A percentile compares a stretch with the other conserved stretches of the same genome.
phyloP scores from a whole-genome alignment of 1,140 invertebrate species.

The Saccostrea cuccullata region DNA sequence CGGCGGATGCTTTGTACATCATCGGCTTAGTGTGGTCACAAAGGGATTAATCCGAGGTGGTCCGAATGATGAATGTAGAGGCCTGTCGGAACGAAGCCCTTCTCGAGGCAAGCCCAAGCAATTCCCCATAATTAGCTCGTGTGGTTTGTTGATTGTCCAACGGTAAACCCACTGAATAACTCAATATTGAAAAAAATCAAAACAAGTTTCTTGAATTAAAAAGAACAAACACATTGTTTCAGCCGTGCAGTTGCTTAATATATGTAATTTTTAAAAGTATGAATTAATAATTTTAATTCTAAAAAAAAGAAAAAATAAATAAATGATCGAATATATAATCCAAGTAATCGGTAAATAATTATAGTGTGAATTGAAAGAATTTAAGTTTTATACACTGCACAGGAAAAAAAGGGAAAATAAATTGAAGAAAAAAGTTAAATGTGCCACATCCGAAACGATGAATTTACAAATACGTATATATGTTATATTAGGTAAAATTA shows the following conservation, averaged over 20 bases:
- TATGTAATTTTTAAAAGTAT: neutral
- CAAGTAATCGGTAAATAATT: too few species aligned
- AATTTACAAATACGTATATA: too few species aligned
- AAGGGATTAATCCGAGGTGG: constrained; percentile 28
- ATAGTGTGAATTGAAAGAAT: too few species aligned
- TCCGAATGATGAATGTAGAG: constrained; percentile 4
- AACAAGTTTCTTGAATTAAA: neutral
- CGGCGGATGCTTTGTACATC: constrained; percentile 19
- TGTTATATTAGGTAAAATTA: too few species aligned
- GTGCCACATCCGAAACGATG: too few species aligned
- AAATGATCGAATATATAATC: too few species aligned
- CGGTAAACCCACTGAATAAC: neutral
- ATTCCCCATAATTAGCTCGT: neutral
- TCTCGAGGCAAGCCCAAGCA: constrained; percentile 17
- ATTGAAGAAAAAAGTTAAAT: too few species aligned
- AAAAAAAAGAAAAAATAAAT: too few species aligned
- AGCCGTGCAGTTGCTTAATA: neutral
- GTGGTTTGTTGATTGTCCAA: neutral
- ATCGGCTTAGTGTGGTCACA: neutral
- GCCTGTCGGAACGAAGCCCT: constrained; percentile 23
- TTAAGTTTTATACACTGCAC: too few species aligned
- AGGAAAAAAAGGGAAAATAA: too few species aligned
- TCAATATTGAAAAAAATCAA: neutral
- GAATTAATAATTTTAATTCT: too few species aligned
- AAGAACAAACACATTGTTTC: neutral